Percentiles rank a stretch among this genome's conserved stretches.
Conservation (phyloP, 2,113 vertebrate species). For the Hyaena hyaena region DNA sequence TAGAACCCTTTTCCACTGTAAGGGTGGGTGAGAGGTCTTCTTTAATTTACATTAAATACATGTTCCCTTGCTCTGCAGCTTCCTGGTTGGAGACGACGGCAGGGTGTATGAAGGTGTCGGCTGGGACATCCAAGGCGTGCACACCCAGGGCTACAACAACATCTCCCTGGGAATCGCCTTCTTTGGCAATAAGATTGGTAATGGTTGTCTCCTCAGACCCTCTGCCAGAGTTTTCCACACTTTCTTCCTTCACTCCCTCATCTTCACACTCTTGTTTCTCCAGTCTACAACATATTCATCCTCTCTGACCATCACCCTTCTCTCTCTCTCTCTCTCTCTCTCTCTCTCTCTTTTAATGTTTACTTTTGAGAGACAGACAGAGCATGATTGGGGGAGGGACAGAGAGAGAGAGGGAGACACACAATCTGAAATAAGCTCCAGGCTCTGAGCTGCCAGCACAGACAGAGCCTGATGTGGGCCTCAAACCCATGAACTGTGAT, state of each 20-base stretch:
- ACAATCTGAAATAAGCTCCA: too few relatives aligned
- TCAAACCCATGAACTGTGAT: too few relatives aligned
- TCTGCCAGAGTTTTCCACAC: background rate
- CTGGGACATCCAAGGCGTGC: conserved; percentile 87
- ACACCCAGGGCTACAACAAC: conserved; percentile 86
- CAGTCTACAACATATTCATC: background rate
- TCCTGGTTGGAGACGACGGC: conserved; percentile 88
- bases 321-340: background rate
- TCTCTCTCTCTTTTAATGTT: too few relatives aligned
- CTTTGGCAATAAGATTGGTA: conserved; percentile 89
- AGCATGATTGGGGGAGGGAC: too few relatives aligned
- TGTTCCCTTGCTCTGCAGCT: conserved; percentile 78
- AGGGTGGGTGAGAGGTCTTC: background rate
- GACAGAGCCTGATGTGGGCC: too few relatives aligned
- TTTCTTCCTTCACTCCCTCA: background rate
- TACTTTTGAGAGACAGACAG: too few relatives aligned
- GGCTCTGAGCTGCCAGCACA: too few relatives aligned
- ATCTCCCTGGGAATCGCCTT: conserved; percentile 89
- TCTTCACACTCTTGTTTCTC: background rate
- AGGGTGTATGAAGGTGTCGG: conserved; percentile 89
- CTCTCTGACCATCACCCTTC: background rate
- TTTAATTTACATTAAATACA: background rate
- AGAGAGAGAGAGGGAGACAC: too few relatives aligned
- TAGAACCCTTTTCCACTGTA: background rate
- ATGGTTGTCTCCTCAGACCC: background rate